A percentile compares a stretch with the other conserved stretches of the same genome.
Conservation (phyloP, 2,797 vertebrate genomes). For the Falco columbarius region DNA sequence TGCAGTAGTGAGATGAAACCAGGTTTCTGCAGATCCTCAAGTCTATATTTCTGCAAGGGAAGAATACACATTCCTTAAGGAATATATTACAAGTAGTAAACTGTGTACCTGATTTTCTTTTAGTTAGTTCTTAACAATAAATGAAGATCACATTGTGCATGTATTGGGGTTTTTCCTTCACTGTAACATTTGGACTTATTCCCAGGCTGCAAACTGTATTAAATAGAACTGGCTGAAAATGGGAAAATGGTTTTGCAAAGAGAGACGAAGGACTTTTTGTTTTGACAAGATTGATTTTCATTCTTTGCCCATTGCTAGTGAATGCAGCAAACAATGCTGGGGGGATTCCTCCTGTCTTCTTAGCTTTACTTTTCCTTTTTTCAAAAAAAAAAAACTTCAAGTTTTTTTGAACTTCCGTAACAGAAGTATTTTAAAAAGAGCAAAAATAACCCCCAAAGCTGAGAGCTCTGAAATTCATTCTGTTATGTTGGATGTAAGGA, state of each 20-base stretch:
- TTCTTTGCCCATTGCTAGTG: background rate
- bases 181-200: background rate
- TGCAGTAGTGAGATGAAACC: background rate
- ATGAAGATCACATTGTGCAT: background rate
- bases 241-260: background rate
- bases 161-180: background rate
- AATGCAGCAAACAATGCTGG: background rate
- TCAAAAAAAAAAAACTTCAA: background rate
- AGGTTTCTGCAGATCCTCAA: background rate
- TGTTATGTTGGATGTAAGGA: background rate
- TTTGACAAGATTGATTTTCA: background rate
- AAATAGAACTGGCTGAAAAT: background rate
- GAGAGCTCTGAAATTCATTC: background rate
- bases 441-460: background rate
- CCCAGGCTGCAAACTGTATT: background rate
- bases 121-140: background rate
- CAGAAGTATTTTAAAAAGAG: background rate
- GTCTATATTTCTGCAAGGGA: background rate
- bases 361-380: background rate
- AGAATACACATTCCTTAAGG: background rate
- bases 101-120: background rate
- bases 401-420: background rate
- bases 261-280: background rate
- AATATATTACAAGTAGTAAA: background rate
- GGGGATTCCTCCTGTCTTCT: background rate